Evolutionary conservation across 2,888 invertebrate species (phyloP).

Genomic region (Morinoia aosen): DNA sequence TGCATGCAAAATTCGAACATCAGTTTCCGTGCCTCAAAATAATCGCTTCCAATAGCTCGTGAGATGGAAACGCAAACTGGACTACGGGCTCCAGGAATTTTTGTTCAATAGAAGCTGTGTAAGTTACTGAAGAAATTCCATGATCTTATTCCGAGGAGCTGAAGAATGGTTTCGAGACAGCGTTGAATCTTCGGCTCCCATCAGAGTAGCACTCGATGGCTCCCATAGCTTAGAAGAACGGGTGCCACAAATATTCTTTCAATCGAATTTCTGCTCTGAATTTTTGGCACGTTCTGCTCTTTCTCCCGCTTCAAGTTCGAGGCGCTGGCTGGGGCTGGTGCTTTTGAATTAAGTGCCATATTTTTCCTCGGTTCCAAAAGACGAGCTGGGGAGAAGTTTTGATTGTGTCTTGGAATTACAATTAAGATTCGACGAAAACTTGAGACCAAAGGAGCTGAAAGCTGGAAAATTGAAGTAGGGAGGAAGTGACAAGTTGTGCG

Average conservation of each 20-base stretch:
- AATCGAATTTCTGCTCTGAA: neutral
- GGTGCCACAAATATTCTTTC: conserved; percentile 31
- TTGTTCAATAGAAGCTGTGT: neutral
- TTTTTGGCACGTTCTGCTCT: conserved; percentile 35
- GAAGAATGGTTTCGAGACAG: neutral
- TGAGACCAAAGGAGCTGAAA: conserved; percentile 13
- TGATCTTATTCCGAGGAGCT: neutral
- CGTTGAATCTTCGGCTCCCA: neutral
- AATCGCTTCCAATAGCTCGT: neutral
- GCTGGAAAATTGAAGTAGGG: conserved; percentile 24
- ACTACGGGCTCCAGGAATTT: neutral
- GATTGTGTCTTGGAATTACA: conserved; percentile 52
- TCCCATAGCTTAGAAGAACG: neutral
- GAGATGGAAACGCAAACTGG: neutral
- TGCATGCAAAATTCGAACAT: neutral
- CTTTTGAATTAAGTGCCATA: conserved; percentile 51
- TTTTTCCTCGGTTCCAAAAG: conserved; percentile 46
- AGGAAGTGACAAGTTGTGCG: neutral
- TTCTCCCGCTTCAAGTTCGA: neutral
- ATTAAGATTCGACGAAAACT: conserved; percentile 49
- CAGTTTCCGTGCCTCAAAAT: neutral
- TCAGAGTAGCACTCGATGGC: neutral
- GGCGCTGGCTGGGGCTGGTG: neutral
- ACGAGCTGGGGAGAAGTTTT: conserved; percentile 44
- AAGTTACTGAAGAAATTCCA: neutral